Evolutionary conservation across 2,797 vertebrate species (phyloP).

Genomic region (Tinamus major): DNA sequence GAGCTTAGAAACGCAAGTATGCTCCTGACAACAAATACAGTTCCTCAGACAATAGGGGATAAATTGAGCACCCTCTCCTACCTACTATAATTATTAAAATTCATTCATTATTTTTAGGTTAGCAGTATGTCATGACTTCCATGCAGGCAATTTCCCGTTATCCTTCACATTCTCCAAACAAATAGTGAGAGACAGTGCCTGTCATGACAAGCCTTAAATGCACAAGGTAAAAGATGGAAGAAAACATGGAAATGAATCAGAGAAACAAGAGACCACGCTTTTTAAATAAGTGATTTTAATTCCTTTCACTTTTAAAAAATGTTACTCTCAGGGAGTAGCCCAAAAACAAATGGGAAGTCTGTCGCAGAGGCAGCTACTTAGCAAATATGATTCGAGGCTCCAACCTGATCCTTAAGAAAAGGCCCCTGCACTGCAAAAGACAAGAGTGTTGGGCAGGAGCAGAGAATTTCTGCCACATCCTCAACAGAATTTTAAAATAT

Average conservation of each 20-base stretch:
- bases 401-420: background rate
- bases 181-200: slow-evolving; percentile 30
- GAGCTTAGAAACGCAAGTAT: background rate
- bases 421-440: background rate
- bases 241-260: slow-evolving; percentile 48
- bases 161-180: slow-evolving; percentile 39
- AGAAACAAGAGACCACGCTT: slow-evolving; percentile 18
- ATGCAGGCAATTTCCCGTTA: slow-evolving; percentile 35
- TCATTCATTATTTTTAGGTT: slow-evolving; percentile 37
- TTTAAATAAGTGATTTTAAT: slow-evolving; percentile 21
- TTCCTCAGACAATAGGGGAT: background rate
- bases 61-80: background rate
- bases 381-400: background rate
- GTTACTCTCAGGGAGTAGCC: background rate
- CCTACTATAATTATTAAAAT: slow-evolving; percentile 40
- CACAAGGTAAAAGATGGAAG: slow-evolving; percentile 31
- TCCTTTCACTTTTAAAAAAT: slow-evolving; percentile 12
- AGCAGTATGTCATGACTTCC: slow-evolving; percentile 32
- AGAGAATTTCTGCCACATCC: background rate
- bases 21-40: background rate
- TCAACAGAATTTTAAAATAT: background rate
- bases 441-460: accelerated
- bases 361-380: background rate
- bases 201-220: slow-evolving; percentile 44
- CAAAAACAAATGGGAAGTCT: background rate